Base-by-base conservation (phyloP, 1,140 invertebrate species). In the Neelides sp. region DNA sequence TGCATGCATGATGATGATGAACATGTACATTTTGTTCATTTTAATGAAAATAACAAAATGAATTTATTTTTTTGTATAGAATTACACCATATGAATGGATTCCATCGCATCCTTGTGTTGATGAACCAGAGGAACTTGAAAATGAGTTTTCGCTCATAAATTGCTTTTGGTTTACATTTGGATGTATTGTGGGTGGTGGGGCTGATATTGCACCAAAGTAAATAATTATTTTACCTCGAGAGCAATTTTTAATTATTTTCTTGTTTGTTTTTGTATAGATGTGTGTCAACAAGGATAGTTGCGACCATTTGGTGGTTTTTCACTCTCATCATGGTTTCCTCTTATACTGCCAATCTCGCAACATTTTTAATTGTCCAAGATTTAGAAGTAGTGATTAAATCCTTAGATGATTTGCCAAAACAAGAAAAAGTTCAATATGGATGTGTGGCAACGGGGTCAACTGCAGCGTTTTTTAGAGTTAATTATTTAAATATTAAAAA, bases 371-470 rank as follows among this genome's bases (percentile, higher is more conserved):
- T 93, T 0, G 91, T 96, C 3, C 91, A 96, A 66, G 73, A 89
- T 57, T 90, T 97, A 81, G 86, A 94, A 65, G 90, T 89, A 0
- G 88, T 92, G 4, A 97, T 98, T 47, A 85, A 94, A 67, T 88
- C 82, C 62, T 88, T 89, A 0, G 91, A 97, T 66, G 93, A 97
- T 69, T 71, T 98, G 39, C 88, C 91, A 7, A 92, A 90, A 67
- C 92, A 97, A 68, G 92, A 87, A 0, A 87, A 90, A 71, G 94
- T 97, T 58, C 90, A 92, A 68, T 98, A 98, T 66, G 93, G 94
- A 1, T 85, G 85, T 13, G 69, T 93, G n/a, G 78, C 82, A 64
- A 87, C 84, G 35, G 92, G 92, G 28, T 91, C 88, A 26, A 96
- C 88, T 0, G 83, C 84, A 7, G 81, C 83, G 30, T 93, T 94